phyloP scores from a whole-genome alignment of 2,888 invertebrate genomes.

The Dynastes maya region DNA sequence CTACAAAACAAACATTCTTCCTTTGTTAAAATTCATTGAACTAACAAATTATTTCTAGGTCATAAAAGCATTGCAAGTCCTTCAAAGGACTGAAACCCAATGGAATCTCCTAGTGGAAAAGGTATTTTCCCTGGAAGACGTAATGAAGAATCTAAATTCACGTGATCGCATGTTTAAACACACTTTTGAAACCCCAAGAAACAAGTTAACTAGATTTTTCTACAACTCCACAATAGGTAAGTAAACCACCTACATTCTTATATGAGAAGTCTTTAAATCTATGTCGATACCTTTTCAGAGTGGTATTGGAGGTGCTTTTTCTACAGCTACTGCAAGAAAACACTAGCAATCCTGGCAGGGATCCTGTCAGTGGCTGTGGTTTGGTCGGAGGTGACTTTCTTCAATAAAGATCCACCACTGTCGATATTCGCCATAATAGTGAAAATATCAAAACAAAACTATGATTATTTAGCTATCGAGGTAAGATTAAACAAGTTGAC shows the following conservation, averaged over 20 bases:
- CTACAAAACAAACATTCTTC: too few relatives aligned
- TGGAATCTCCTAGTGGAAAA: slow-evolving; percentile 90
- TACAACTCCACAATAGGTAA: slow-evolving; percentile 81
- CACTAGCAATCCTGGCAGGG: slow-evolving; percentile 81
- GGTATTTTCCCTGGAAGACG: slow-evolving; percentile 90
- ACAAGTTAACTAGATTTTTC: slow-evolving; percentile 74
- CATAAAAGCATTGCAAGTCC: slow-evolving; percentile 92
- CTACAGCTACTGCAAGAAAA: slow-evolving; percentile 83
- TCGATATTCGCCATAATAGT: slow-evolving; percentile 98
- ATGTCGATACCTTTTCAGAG: slow-evolving; percentile 74
- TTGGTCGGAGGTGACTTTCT: slow-evolving; percentile 99
- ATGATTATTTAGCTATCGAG: slow-evolving; percentile 96
- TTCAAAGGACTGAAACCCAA: slow-evolving; percentile 94
- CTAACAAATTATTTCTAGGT: slow-evolving; percentile 71
- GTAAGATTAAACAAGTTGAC: slow-evolving; percentile 71
- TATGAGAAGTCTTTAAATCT: too few relatives aligned
- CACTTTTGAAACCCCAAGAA: slow-evolving; percentile 79
- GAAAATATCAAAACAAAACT: slow-evolving; percentile 83
- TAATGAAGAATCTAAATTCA: slow-evolving; percentile 82
- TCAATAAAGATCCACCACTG: slow-evolving; percentile 91
- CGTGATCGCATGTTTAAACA: slow-evolving; percentile 77
- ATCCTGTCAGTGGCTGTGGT: slow-evolving; percentile 92
- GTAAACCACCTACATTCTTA: slow-evolving; percentile 23
- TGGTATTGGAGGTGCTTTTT: slow-evolving; percentile 97
- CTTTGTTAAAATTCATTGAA: slow-evolving; percentile 33